Evolutionary conservation across 1,140 invertebrate genomes (phyloP), one percentile per base, ranked within the genome.

Genomic region (Drosophila kanapiae): DNA sequence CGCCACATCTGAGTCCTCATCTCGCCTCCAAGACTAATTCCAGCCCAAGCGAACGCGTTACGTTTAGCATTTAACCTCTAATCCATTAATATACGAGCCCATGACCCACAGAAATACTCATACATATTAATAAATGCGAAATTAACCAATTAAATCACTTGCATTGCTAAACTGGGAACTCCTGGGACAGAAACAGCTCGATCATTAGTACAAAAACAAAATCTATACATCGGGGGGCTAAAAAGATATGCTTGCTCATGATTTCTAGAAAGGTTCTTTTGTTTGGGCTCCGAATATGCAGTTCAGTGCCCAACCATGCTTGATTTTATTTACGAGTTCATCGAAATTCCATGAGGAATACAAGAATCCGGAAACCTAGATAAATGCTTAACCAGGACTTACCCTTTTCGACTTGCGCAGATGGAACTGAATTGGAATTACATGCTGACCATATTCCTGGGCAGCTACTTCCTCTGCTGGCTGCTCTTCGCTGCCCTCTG

Each of bases 391-490:
- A 29, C 27, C 27, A 7, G 43, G 43, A 13, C 23, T 35, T 37
- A 13, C 33, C 29, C 38, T 6, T 64, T 57, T 37, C 18, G 33
- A 45, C 42, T 49, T 38, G 38, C 23, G 29, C 76, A 94, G 94
- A 94, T 94, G 62, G 94, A 95, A 75, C 93, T 94, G 72, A 93
- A 95, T 75, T 95, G 95, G 95, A 93, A 94, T 8, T 95, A 94
- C 81, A 94, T 95, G 54, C 83, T 95, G n/a, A 84, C 94, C 4
- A 78, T 94, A 57, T 94, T 95, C 82, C 57, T 94, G 14, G 85
- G 91, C 8, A 92, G 92, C 16, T 94, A 94, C 71, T 94, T 95
- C 68, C 38, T 93, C 6, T 94, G 94, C 80, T 95, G 94, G 94
- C 79, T 94, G 14, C 60, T 94, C 7, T 95, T 95, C 79, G 94